Percentiles rank a stretch among this genome's conserved stretches.
These are phyloP conservation scores for Tupaia chinensis DNA, from an alignment of 2,113 vertebrate genomes.

Conservation along the genomic window DNA sequence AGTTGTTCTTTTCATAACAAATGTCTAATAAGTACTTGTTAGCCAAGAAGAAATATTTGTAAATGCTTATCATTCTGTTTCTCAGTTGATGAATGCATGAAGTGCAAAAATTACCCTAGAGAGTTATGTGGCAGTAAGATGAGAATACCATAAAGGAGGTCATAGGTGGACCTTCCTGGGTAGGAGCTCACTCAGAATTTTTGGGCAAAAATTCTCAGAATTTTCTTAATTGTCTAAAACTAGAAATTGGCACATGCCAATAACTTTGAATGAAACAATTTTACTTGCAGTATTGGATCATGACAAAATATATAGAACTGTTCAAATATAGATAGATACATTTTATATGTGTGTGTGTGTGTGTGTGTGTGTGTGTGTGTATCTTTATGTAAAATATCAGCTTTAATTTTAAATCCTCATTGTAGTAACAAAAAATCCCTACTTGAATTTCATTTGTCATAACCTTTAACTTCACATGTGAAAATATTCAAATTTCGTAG, in stretches of 20 bases:
- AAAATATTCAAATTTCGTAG: too few species aligned
- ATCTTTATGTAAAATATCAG: too few species aligned
- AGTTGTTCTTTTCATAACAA: background rate
- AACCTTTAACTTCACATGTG: too few species aligned
- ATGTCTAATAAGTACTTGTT: background rate
- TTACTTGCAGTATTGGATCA: background rate
- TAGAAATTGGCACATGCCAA: background rate
- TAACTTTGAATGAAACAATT: background rate
- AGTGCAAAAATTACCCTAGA: background rate
- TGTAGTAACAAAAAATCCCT: too few species aligned
- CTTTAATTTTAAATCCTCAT: too few species aligned
- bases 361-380: too few species aligned
- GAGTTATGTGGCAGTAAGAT: fast-evolving
- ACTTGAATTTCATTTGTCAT: too few species aligned
- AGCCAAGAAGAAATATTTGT: background rate
- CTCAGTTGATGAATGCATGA: background rate
- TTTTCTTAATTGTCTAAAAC: background rate
- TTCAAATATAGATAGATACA: background rate
- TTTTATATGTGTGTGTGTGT: too few species aligned
- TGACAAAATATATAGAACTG: background rate
- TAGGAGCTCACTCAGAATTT: background rate
- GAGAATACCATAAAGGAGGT: background rate
- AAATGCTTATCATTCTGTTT: background rate
- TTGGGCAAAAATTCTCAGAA: background rate
- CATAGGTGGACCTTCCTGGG: background rate